Base-by-base conservation (phyloP, 1,140 invertebrate species). In the Sitobion miscanthi region DNA sequence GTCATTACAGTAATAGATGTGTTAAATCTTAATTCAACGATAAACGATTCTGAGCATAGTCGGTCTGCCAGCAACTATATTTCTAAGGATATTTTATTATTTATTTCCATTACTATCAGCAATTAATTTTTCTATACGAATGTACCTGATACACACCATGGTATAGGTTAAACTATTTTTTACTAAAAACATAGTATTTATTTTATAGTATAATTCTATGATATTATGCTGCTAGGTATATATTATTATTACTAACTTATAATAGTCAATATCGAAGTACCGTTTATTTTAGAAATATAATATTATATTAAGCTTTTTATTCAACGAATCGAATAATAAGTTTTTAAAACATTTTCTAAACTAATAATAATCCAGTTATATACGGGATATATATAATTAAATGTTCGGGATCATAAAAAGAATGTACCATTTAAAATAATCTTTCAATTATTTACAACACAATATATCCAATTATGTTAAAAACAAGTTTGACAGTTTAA, bases 401-500 rank as follows among this genome's bases (percentile, higher is more conserved):
- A 77, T 77, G n/a, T n/a, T 77, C 17, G 14, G 11, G 14, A 77
- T n/a, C 14, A n/a, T 17, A 77, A 77, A 77, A 77, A 17, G 4
- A 77, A 35, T 54, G 52, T 54, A 23, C 49, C 49, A 52, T 52
- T 14, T 52, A 54, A 23, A 21, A 7, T n/a, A 77, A 77, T 77
- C 30, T n/a, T 77, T n/a, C 62, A 77, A 77, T 77, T 77, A 77
- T 17, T 77, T n/a, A n/a, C 14, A n/a, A 1, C 30, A n/a, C 62
- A 77, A 77, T 54, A 54, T 77, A 77, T 77, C 30, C 62, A 77
- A 77, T 77, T 77, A 77, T 77, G 30, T 77, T 77, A 17, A 77
- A 77, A 77, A 77, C n/a, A 77, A n/a, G 62, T 77, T 77, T 77
- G 62, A 77, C 62, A 77, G 62, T 77, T 77, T 77, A n/a, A n/a